Base-by-base conservation (phyloP, 2,113 vertebrate species). In the Eidolon helvum region DNA sequence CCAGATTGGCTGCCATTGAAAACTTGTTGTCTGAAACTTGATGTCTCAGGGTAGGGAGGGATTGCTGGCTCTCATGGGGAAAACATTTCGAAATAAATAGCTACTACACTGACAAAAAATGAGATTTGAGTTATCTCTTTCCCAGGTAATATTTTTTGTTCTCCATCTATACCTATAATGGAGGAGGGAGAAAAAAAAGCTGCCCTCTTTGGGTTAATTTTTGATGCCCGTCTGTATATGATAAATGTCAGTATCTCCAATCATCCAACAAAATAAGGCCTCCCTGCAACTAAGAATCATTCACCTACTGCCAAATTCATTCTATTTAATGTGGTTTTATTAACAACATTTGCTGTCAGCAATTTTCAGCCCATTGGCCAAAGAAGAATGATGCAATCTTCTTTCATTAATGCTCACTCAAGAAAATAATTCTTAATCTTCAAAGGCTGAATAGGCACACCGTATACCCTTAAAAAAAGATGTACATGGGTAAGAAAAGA, bases 1-100 rank as follows among this genome's bases (percentile, higher is more conserved):
- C 96, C 97, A 98, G 98, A 98, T 38, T 97, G 97, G 83, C 50
- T 98, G 98, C 97, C 95, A 97, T 95, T 97, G 98, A 97, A 98
- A 98, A 98, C 97, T 95, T 98, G 96, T 71, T 97, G 55, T 79
- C 66, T 97, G 96, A 98, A 97, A 97, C 97, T 96, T 97, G 95
- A 92, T 98, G 89, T 85, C 98, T 98, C 90, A 87, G 90, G 30
- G 0, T 97, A 80, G 94, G 89, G 55, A 97, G 61, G 33, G 92
- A 94, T 85, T 94, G 71, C 84, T 93, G 48, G 91, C 96, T 98
- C 90, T 98, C 87, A 35, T 40, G 69, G n/a, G 77, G 68, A 97
- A 98, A 96, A 94, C 40, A 96, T 43, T 96, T 92, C 59, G n/a
- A 97, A 97, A 45, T 0, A 90, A 94, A 94, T n/a, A 96, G 90